Base-by-base conservation (phyloP, 2,113 vertebrate genomes). In the Pungitius pungitius region DNA sequence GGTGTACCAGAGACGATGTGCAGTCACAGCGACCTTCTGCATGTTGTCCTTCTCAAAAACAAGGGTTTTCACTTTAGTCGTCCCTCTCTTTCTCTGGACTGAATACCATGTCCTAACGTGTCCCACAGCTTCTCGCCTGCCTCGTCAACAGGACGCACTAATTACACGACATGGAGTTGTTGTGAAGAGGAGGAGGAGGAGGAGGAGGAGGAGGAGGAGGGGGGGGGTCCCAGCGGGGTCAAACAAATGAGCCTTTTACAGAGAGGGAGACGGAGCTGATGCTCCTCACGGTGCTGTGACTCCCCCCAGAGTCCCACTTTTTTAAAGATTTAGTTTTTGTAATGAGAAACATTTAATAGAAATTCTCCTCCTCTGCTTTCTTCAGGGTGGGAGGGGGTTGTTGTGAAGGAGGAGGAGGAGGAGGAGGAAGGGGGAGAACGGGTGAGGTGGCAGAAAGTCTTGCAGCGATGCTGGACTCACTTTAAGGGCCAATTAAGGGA, bases 401-500 rank as follows among this genome's bases (percentile, higher is more conserved):
- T 45, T 51, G 42, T 6, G 62, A n/a, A 59, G 12, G 4, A 15
- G 18, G 72, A 37, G 5, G 17, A 30, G 22, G 35, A 11, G 15
- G 13, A 2, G 13, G 24, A 24, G 15, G 27, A 22, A 4, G 6
- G 26, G 2, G 52, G 51, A 2, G 54, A 26, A 1, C 2, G 11
- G 15, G 8, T 5, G 18, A 7, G 30, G 52, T 0, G 24, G 52
- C 20, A 2, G 52, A 17, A 22, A 26, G 6, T 51, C 64, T 45
- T 6, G 0, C 64, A 11, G 61, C 0, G 30, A 58, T 6, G 40
- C 51, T 24, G 52, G 52, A 24, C 47, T 64, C 22, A 26, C 39
- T 77, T 84, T 71, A 56, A 11, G 66, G 78, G 81, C 87, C 89
- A 87, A 77, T 91, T 90, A 90, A 73, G 45, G 8, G 39, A 57